Evolutionary conservation across 2,888 invertebrate genomes (phyloP).

Genomic region (Prostheceraeus crozeri): DNA sequence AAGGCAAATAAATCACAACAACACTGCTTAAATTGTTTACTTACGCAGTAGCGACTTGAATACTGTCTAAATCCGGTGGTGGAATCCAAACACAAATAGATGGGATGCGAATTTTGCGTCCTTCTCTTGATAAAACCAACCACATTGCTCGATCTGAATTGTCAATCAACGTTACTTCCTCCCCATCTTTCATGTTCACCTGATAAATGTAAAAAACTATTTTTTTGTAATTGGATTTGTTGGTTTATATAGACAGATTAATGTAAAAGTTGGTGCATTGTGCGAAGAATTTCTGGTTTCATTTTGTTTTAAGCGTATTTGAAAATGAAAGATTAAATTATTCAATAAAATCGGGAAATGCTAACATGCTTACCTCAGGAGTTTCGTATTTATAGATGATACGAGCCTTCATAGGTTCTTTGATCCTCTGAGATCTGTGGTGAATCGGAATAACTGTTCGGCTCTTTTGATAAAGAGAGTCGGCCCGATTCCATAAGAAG

Average conservation of each 20-base stretch:
- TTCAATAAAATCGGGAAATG: too few relatives aligned
- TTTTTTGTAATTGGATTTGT: too few relatives aligned
- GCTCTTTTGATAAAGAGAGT: slow-evolving; percentile 8
- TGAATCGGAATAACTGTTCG: slow-evolving; percentile 27
- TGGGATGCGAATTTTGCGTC: slow-evolving; percentile 1
- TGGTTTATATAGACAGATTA: too few relatives aligned
- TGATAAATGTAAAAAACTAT: neutral
- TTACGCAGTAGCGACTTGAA: slow-evolving; percentile 23
- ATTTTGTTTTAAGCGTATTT: too few relatives aligned
- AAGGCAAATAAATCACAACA: too few relatives aligned
- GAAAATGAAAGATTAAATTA: too few relatives aligned
- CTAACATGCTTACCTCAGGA: slow-evolving; percentile 7
- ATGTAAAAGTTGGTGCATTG: too few relatives aligned
- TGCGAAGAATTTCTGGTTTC: too few relatives aligned
- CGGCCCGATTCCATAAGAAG: slow-evolving; percentile 27
- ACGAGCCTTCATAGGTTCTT: neutral
- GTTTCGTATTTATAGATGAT: neutral
- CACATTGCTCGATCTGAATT: slow-evolving; percentile 27
- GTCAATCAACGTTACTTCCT: slow-evolving; percentile 21
- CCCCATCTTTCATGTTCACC: slow-evolving; percentile 16
- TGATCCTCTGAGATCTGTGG: slow-evolving; percentile 1
- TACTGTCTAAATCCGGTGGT: slow-evolving; percentile 28
- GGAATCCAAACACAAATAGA: slow-evolving; percentile 30
- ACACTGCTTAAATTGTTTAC: too few relatives aligned
- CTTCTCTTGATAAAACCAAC: slow-evolving; percentile 1